phyloP scores from a whole-genome alignment of 2,888 invertebrate species.

The Coenonympha glycerion region DNA sequence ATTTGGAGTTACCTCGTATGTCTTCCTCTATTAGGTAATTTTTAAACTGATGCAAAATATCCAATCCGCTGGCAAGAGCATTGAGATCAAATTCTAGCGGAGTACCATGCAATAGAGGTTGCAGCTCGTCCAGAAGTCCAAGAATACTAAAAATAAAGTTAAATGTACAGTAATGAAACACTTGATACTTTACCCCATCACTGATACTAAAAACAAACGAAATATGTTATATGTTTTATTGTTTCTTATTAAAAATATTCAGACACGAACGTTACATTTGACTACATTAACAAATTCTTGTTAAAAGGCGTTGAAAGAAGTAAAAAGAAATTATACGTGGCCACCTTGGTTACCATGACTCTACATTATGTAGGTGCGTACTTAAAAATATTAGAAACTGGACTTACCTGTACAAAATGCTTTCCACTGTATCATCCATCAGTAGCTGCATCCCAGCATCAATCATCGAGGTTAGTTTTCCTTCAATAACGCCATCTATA shows the following conservation, averaged over 20 bases:
- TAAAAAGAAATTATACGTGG: no score
- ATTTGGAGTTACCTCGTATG: constrained; percentile 52
- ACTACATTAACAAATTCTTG: no score
- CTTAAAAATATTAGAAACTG: no score
- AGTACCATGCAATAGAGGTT: constrained; percentile 54
- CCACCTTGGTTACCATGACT: no score
- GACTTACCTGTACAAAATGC: constrained; percentile 62
- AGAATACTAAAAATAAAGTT: constrained; percentile 49
- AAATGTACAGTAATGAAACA: neutral
- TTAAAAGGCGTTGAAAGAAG: no score
- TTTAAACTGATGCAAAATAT: constrained; percentile 61
- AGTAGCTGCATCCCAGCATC: constrained; percentile 63
- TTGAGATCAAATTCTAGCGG: constrained; percentile 54
- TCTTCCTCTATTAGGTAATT: constrained; percentile 58
- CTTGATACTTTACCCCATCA: no score
- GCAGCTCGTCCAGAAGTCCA: constrained; percentile 59
- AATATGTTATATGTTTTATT: no score
- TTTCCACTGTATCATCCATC: constrained; percentile 62
- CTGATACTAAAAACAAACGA: no score
- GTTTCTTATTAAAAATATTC: no score
- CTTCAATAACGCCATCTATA: constrained; percentile 42
- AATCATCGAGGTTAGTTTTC: constrained; percentile 52
- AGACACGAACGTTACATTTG: no score
- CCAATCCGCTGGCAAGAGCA: constrained; percentile 53
- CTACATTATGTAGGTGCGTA: no score